Percentiles rank a stretch among this genome's conserved stretches.
These are phyloP conservation scores for Cephus cinctus DNA, from an alignment of 1,140 invertebrate genomes.

Conservation along the genomic window DNA sequence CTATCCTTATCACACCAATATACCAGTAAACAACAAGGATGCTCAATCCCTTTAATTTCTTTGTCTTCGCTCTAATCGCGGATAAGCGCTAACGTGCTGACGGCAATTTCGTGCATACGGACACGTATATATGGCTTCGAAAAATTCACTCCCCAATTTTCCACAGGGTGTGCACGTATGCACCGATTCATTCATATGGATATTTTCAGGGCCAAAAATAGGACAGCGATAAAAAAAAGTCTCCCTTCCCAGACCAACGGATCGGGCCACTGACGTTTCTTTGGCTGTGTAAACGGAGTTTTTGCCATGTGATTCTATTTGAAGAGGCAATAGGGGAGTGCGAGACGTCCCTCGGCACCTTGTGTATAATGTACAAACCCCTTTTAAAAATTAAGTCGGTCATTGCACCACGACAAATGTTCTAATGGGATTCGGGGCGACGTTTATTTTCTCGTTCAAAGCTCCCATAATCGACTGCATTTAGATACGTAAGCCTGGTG, in stretches of 20 bases:
- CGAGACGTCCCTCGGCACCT: not conserved
- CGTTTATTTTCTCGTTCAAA: not conserved
- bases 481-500: too few species aligned
- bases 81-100: too few species aligned
- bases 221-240: not conserved
- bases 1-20: not conserved
- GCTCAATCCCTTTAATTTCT: too few species aligned
- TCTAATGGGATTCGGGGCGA: not conserved
- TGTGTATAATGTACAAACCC: not conserved
- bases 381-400: conserved; percentile 13
- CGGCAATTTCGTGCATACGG: too few species aligned
- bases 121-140: too few species aligned
- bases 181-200: too few species aligned
- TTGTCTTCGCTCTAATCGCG: too few species aligned
- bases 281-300: conserved; percentile 12
- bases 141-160: too few species aligned
- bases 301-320: conserved; percentile 17
- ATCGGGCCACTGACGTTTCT: conserved; percentile 6
- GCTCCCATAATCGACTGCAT: too few species aligned
- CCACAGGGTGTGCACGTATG: too few species aligned
- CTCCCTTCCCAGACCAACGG: not conserved
- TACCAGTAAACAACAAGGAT: too few species aligned
- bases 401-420: conserved; percentile 2
- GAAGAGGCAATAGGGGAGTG: conserved; percentile 8
- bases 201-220: not conserved